A percentile compares a stretch with the other conserved stretches of the same genome.
Conservation (phyloP, 2,113 vertebrate genomes). For the Indicator indicator region DNA sequence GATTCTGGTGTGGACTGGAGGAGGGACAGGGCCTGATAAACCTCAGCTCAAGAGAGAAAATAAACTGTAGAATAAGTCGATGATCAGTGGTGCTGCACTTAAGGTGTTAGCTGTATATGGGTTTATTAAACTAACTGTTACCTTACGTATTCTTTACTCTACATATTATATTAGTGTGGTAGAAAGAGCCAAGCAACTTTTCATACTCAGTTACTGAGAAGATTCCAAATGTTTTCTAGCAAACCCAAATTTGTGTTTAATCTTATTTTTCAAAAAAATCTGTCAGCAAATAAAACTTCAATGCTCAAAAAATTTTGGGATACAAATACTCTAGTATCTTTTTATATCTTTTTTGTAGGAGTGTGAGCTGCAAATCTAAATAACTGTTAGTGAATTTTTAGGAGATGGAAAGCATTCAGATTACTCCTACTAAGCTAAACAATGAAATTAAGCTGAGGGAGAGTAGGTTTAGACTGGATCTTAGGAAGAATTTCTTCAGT, state of each 20-base stretch:
- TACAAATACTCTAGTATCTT: background rate
- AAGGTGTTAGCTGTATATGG: background rate
- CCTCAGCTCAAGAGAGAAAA: background rate
- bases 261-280: background rate
- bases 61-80: background rate
- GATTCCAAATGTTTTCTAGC: background rate
- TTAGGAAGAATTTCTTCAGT: no score
- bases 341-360: background rate
- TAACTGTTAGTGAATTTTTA: background rate
- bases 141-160: background rate
- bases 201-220: background rate
- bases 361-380: background rate
- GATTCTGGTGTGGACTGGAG: background rate
- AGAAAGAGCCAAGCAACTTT: background rate
- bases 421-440: background rate
- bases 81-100: background rate
- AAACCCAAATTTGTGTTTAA: background rate
- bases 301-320: background rate
- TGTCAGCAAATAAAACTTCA: background rate
- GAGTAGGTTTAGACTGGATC: no score
- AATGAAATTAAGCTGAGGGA: background rate
- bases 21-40: background rate
- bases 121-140: background rate
- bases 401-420: background rate
- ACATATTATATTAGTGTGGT: background rate